A percentile compares a stretch with the other conserved stretches of the same genome.
Conservation (phyloP, 2,797 vertebrate species). For the Melanotaenia nigrans region DNA sequence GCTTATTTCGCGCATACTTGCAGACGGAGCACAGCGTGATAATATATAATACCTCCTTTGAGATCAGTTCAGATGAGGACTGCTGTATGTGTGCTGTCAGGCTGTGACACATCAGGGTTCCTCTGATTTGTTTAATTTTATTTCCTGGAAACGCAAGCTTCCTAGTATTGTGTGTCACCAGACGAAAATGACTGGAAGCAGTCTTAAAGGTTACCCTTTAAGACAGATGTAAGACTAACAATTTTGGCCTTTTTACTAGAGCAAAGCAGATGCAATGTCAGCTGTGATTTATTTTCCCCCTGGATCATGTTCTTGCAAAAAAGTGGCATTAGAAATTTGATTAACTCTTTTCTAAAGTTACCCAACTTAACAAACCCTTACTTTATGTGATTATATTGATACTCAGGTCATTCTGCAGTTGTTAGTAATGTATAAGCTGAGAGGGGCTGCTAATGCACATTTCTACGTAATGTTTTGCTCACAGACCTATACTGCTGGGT, state of each 20-base stretch:
- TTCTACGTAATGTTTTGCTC: slow-evolving; percentile 49
- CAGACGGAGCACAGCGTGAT: slow-evolving; percentile 10
- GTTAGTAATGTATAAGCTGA: slow-evolving; percentile 32
- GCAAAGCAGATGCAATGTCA: background rate
- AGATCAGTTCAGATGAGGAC: slow-evolving; percentile 43
- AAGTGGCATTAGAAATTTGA: slow-evolving; percentile 7
- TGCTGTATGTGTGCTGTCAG: slow-evolving; percentile 42
- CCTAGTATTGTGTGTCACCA: slow-evolving; percentile 12
- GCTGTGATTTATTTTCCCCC: background rate
- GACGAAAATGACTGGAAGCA: slow-evolving; percentile 34
- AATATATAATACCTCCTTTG: slow-evolving; percentile 16
- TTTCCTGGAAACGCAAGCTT: background rate
- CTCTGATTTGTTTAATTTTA: background rate
- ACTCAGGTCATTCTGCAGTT: slow-evolving; percentile 11
- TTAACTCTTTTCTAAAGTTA: slow-evolving; percentile 2
- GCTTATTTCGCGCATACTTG: background rate
- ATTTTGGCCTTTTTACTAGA: background rate
- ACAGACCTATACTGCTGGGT: slow-evolving; percentile 39
- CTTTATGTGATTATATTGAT: slow-evolving; percentile 18
- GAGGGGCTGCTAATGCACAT: slow-evolving; percentile 31
- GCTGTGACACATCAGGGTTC: slow-evolving; percentile 59
- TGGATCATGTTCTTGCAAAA: slow-evolving; percentile 1
- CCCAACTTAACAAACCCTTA: slow-evolving; percentile 28
- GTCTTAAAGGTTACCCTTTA: slow-evolving; percentile 19
- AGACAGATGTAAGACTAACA: slow-evolving; percentile 1